Percentiles rank a stretch among this genome's conserved stretches.
Evolutionary conservation across 1,140 invertebrate species (phyloP).

Genomic region (Drosophila repleta): DNA sequence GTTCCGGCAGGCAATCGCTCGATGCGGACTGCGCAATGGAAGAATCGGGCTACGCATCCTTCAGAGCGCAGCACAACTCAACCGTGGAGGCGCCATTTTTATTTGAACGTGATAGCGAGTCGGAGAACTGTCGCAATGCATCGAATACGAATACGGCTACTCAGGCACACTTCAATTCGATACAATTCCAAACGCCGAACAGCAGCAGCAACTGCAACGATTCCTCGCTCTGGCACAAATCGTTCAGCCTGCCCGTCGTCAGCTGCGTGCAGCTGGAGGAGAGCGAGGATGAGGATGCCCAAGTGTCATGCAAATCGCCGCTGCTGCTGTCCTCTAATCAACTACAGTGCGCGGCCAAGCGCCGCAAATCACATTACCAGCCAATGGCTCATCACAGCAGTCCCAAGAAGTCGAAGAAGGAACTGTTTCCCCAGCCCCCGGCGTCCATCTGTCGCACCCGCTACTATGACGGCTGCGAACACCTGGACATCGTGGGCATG

Average conservation of each 20-base stretch:
- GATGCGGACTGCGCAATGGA: conserved; percentile 55
- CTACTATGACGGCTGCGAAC: conserved; percentile 58
- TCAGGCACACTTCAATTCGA: conserved; percentile 16
- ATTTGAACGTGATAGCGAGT: conserved; percentile 48
- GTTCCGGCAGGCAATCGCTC: conserved; percentile 10
- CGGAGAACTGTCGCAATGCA: conserved; percentile 63
- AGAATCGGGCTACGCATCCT: conserved; percentile 73
- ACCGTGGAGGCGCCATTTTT: conserved; percentile 77
- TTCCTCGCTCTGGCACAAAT: conserved; percentile 22
- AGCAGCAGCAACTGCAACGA: conserved; percentile 9
- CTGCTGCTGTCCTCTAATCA: conserved; percentile 18
- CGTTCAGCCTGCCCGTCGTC: conserved; percentile 9
- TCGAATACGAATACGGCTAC: conserved; percentile 44
- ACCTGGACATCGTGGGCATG: conserved; percentile 59
- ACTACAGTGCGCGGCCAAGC: conserved; percentile 32
- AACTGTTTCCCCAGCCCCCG: conserved; percentile 45
- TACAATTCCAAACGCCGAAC: conserved; percentile 48
- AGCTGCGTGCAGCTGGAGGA: conserved; percentile 4
- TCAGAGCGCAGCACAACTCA: conserved; percentile 61
- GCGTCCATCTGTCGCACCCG: conserved; percentile 32
- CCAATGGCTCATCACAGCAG: conserved; percentile 50
- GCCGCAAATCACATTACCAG: conserved; percentile 48
- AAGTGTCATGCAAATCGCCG: conserved; percentile 37
- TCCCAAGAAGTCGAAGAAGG: conserved; percentile 68
- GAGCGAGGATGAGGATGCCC: conserved; percentile 4